Percentiles rank a stretch among this genome's conserved stretches.
phyloP scores from a whole-genome alignment of 2,113 vertebrate species.

The Neogale vison region DNA sequence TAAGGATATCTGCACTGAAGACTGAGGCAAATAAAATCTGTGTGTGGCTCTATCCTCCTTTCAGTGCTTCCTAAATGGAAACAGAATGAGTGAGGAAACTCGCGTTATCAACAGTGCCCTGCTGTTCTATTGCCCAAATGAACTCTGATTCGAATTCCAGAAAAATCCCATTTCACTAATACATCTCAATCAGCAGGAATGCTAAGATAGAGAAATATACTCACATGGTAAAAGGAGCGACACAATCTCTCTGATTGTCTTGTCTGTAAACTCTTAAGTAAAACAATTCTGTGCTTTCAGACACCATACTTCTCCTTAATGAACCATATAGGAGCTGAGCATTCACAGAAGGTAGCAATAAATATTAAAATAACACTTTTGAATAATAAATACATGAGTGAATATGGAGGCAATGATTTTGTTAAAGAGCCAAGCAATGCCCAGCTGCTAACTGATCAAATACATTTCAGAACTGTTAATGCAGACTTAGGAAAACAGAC shows the following conservation, averaged over 20 bases:
- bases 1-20: not conserved
- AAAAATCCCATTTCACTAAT: constrained; percentile 31
- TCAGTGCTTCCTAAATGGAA: not conserved
- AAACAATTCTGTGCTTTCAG: constrained; percentile 62
- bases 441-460: constrained; percentile 54
- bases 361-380: constrained; percentile 78
- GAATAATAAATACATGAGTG: constrained; percentile 75
- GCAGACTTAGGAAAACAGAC: constrained; percentile 51
- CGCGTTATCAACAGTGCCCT: not conserved
- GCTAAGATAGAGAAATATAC: constrained; percentile 38
- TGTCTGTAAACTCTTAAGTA: constrained; percentile 68
- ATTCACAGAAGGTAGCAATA: constrained; percentile 76
- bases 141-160: constrained; percentile 49
- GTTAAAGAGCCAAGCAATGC: constrained; percentile 57
- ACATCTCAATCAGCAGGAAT: constrained; percentile 49
- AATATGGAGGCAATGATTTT: constrained; percentile 58
- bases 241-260: constrained; percentile 71
- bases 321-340: constrained; percentile 54
- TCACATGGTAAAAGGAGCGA: constrained; percentile 58
- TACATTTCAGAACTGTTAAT: constrained; percentile 26
- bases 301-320: constrained; percentile 57
- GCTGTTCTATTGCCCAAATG: constrained; percentile 34
- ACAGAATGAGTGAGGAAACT: not conserved
- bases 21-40: not conserved
- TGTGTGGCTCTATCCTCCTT: not conserved